Conservation (phyloP, 2,113 vertebrate genomes). For the Elaphurus davidianus region DNA sequence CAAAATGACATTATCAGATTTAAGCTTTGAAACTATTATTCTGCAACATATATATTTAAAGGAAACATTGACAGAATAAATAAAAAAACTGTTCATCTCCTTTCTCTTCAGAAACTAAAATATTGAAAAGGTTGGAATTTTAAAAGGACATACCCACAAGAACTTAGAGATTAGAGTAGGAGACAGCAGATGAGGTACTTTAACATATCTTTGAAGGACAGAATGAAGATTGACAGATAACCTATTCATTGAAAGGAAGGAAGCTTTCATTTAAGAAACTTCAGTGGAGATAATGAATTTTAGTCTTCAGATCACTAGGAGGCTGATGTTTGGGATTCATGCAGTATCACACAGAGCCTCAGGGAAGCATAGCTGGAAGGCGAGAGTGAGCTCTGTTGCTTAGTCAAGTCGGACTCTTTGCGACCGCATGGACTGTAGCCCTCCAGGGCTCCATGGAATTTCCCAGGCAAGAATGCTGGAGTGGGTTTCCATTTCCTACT, state of each 20-base stretch:
- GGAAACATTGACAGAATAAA: not conserved
- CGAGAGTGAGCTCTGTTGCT: not conserved
- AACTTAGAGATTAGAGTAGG: not conserved
- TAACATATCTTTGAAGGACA: not conserved
- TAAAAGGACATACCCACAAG: not conserved
- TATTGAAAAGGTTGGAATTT: not conserved
- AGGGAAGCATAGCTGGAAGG: not conserved
- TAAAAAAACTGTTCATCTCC: not conserved
- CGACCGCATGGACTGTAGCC: not conserved
- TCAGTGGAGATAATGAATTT: not conserved
- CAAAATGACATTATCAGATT: not conserved
- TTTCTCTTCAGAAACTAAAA: not conserved
- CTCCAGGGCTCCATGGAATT: not conserved
- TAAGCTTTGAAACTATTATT: not conserved
- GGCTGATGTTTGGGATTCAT: accelerated
- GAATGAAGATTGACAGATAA: not conserved
- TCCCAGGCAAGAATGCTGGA: not conserved
- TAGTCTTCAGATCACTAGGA: not conserved
- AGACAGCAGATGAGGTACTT: not conserved
- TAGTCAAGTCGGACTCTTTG: not conserved
- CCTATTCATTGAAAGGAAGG: not conserved
- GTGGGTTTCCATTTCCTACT: not conserved
- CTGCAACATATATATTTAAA: not conserved
- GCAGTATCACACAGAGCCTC: accelerated
- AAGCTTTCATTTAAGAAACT: not conserved